A percentile compares a stretch with the other conserved stretches of the same genome.
Conservation (phyloP, 2,797 vertebrate species). For the Salarias fasciatus region DNA sequence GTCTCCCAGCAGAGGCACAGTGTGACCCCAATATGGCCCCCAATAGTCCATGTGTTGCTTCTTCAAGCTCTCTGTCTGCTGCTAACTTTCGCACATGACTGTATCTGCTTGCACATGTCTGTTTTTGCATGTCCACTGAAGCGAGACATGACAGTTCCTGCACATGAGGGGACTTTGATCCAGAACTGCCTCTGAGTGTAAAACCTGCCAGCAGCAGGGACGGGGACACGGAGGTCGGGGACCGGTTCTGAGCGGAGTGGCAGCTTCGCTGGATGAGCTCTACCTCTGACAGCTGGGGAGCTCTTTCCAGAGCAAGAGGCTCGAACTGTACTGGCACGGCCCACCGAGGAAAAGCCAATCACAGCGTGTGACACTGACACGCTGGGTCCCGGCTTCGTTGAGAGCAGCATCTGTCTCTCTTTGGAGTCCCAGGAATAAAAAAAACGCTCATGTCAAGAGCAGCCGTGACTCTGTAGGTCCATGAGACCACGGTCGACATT, state of each 20-base stretch:
- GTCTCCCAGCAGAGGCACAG: too few relatives aligned
- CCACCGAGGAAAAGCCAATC: constrained; percentile 53
- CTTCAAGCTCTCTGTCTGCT: too few relatives aligned
- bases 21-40: too few relatives aligned
- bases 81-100: too few relatives aligned
- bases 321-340: constrained; percentile 58
- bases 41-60: too few relatives aligned
- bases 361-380: constrained; percentile 65
- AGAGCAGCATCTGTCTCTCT: constrained; percentile 57
- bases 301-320: constrained; percentile 71
- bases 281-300: constrained; percentile 63
- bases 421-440: constrained; percentile 43
- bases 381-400: constrained; percentile 47
- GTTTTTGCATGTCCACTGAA: background rate
- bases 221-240: background rate
- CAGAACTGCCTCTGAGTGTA: constrained; percentile 2
- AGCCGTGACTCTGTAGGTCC: constrained; percentile 34
- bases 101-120: constrained; percentile 5
- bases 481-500: constrained; percentile 27
- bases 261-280: constrained; percentile 50
- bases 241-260: constrained; percentile 35
- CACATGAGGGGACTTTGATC: constrained; percentile 12
- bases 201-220: constrained; percentile 23
- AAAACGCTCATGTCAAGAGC: constrained; percentile 23
- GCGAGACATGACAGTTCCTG: constrained; percentile 3